Percentiles rank a stretch among this genome's conserved stretches.
These are phyloP conservation scores for Caenorhabditis drosophilae DNA, from an alignment of 2,888 invertebrate species.

Conservation along the genomic window DNA sequence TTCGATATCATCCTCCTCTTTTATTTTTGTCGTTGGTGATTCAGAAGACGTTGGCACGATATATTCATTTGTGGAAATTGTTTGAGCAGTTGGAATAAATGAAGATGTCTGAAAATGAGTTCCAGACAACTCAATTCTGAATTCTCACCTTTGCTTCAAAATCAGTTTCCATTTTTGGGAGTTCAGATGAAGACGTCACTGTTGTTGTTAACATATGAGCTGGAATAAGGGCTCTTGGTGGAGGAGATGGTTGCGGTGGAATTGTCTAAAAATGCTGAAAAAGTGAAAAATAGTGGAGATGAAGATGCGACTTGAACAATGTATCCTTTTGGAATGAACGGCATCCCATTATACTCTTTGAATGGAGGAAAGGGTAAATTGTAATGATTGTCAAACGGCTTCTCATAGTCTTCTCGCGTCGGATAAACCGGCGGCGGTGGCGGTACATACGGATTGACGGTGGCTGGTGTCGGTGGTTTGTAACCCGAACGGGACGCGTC, in stretches of 20 bases:
- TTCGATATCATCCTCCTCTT: conserved; percentile 18
- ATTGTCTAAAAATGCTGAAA: no score
- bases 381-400: conserved; percentile 32
- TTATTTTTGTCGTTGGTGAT: conserved; percentile 8
- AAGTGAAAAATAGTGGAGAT: no score
- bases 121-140: no score
- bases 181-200: no score
- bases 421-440: conserved; percentile 23
- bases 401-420: conserved; percentile 37
- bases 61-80: conserved; percentile 22
- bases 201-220: conserved; percentile 16
- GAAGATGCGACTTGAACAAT: no score
- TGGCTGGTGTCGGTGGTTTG: conserved; percentile 25
- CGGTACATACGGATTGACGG: conserved; percentile 27
- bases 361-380: conserved; percentile 30
- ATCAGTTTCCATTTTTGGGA: conserved; percentile 7
- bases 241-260: not conserved
- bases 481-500: conserved; percentile 32
- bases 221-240: conserved; percentile 15
- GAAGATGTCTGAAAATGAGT: no score
- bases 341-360: not conserved
- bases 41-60: no score
- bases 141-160: conserved; percentile 13
- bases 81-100: conserved; percentile 25
- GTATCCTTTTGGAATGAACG: no score